phyloP scores from a whole-genome alignment of 1,140 invertebrate genomes.

The Aphelenchoides fujianensis region DNA sequence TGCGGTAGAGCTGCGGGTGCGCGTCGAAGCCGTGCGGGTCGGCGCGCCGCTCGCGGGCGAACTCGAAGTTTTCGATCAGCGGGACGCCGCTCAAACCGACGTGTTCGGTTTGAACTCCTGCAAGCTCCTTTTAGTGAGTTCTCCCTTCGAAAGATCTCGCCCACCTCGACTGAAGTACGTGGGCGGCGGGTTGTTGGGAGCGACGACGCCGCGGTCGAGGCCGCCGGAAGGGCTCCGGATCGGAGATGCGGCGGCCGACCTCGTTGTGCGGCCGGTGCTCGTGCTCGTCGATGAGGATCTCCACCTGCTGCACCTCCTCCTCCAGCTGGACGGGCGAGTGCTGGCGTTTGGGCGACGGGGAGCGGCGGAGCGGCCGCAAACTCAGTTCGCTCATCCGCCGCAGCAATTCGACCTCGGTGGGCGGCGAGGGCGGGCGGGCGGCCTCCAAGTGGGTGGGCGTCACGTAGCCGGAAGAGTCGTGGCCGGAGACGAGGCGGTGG shows the following conservation, averaged over 20 bases:
- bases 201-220: neutral
- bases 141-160: neutral
- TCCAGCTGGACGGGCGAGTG: neutral
- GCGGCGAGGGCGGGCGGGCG: neutral
- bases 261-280: neutral
- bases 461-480: slow-evolving; percentile 6
- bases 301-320: neutral
- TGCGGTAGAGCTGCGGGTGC: neutral
- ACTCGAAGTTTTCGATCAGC: slow-evolving; percentile 4
- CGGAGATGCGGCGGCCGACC: neutral
- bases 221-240: neutral
- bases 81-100: neutral
- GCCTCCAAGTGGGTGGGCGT: slow-evolving; percentile 1
- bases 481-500: neutral
- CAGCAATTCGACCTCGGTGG: neutral
- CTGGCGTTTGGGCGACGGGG: slow-evolving; percentile 1
- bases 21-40: neutral
- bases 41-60: neutral
- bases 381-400: slow-evolving; percentile 16
- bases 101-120: slow-evolving; percentile 20
- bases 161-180: neutral
- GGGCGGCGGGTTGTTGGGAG: too few species aligned
- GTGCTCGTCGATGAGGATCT: neutral
- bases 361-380: slow-evolving; percentile 4
- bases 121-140: neutral